phyloP scores from a whole-genome alignment of 2,113 vertebrate genomes.

The Chloropsis hardwickii region DNA sequence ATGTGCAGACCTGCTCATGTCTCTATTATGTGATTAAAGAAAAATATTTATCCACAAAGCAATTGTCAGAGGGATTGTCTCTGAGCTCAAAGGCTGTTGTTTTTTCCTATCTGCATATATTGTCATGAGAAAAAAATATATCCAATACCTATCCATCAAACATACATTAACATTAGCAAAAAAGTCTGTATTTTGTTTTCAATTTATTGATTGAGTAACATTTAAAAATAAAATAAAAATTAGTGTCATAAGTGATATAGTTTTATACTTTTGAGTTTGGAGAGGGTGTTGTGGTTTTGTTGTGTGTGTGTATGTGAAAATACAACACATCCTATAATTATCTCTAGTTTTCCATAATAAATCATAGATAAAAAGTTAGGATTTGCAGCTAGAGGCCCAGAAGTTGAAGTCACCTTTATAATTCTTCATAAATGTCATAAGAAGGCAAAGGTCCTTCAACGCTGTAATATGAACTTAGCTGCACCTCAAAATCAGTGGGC shows the following conservation, averaged over 20 bases:
- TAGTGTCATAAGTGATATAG: neutral
- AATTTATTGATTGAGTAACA: neutral
- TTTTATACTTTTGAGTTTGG: neutral
- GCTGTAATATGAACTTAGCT: neutral
- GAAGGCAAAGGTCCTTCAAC: neutral
- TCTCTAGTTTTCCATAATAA: neutral
- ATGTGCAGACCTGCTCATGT: neutral
- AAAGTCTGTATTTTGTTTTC: neutral
- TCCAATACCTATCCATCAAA: neutral
- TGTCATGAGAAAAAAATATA: neutral
- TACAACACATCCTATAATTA: neutral
- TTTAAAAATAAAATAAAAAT: neutral
- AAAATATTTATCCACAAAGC: neutral
- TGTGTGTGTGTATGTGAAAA: neutral
- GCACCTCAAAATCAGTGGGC: too few species aligned
- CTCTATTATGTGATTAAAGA: neutral
- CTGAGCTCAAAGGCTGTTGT: neutral
- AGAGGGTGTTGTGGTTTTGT: neutral
- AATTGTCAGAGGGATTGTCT: neutral
- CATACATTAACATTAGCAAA: neutral
- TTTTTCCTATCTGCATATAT: neutral
- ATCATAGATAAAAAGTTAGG: neutral
- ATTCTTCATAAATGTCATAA: neutral
- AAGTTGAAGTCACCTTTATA: neutral
- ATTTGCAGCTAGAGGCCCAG: neutral